Evolutionary conservation across 2,888 invertebrate genomes (phyloP), one percentile per base, ranked within the genome.

Genomic region (Biston betularia): DNA sequence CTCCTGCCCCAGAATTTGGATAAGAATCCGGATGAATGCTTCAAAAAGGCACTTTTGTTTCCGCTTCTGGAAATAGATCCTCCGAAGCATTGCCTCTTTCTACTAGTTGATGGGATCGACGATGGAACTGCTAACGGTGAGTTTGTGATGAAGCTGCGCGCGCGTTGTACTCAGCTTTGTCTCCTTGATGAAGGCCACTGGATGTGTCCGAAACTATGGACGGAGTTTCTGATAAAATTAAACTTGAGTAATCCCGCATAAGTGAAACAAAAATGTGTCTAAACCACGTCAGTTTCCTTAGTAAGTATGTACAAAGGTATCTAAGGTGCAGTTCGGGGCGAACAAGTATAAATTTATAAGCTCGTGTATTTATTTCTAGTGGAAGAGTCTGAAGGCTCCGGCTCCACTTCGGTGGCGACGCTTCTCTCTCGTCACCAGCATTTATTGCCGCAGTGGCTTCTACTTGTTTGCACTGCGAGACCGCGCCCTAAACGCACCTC

Each of bases 61-160:
- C 99, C 99, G 0, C 92, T 99, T 38, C 88, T 97, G 49, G 97
- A 98, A 83, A 95, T 98, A 8, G 97, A 97, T 66, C 97, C 98
- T 4, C 98, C 98, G 0, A 97, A 97, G 82, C 97, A 97, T 65
- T 96, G 97, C 24, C 92, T 98, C 63, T 96, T 98, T 78, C 93
- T 99, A 52, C 89, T 99, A 8, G 97, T 99, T 0, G 99, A 99
- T 84, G 98, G 98, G 0, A 97, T 99, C 33, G 98, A 99, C 84
- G 98, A 99, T 81, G 87, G 87, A 0, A 70, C 76, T 46, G 40
- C 67, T 5, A 79, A 76, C 45, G 83, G 90, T 90, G 42, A 83
- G 82, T 68, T 12, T n/a, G n/a, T n/a, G n/a, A n/a, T n/a, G n/a
- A n/a, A n/a, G n/a, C n/a, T n/a, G n/a, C n/a, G n/a, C n/a, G n/a